A percentile compares a stretch with the other conserved stretches of the same genome.
Evolutionary conservation across 2,888 invertebrate genomes (phyloP).

Genomic region (Nemoura dubitans): DNA sequence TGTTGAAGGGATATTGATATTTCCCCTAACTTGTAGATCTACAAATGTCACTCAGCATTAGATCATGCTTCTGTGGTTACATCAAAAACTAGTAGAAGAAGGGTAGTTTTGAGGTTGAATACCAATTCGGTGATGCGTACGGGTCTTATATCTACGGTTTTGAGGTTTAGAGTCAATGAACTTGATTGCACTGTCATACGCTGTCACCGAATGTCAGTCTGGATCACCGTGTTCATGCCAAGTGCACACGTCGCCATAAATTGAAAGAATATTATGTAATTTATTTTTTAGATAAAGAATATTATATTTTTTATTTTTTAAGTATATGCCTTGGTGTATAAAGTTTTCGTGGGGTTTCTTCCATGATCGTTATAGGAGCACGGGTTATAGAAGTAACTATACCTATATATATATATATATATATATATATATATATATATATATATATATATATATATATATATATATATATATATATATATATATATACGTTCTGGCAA

Average conservation of each 20-base stretch:
- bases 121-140: neutral
- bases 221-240: neutral
- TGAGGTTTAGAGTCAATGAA: neutral
- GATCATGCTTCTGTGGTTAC: neutral
- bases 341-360: too few relatives aligned
- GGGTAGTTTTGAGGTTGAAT: neutral
- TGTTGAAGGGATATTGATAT: neutral
- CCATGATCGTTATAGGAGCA: too few relatives aligned
- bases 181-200: neutral
- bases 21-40: neutral
- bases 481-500: neutral
- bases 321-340: neutral
- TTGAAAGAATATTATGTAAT: neutral
- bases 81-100: neutral
- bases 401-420: too few relatives aligned
- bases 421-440: too few relatives aligned
- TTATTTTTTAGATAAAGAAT: neutral
- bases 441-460: too few relatives aligned
- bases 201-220: neutral
- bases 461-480: too few relatives aligned
- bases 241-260: neutral
- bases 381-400: too few relatives aligned
- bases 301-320: neutral
- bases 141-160: neutral
- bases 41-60: neutral